A percentile compares a stretch with the other conserved stretches of the same genome.
phyloP scores from a whole-genome alignment of 2,113 vertebrate genomes.

The Xenopus borealis region DNA sequence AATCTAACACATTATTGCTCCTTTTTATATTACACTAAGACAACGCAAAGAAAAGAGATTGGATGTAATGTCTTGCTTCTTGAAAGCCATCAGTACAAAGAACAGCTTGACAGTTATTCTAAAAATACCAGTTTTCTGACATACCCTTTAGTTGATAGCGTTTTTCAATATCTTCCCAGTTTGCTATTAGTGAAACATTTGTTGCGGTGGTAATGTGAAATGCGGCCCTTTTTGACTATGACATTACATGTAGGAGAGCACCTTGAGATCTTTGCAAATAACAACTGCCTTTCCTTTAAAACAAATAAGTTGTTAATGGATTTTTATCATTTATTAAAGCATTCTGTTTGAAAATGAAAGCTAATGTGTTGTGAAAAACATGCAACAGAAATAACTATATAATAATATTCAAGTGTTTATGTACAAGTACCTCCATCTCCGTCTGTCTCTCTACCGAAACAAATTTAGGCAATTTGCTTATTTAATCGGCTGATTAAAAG shows the following conservation, averaged over 20 bases:
- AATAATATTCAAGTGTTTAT: too few species aligned
- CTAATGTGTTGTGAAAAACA: too few species aligned
- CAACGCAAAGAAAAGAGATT: neutral
- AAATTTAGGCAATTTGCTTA: too few species aligned
- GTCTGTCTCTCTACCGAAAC: too few species aligned
- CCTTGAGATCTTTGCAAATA: neutral
- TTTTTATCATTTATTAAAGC: too few species aligned
- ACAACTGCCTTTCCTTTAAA: too few species aligned
- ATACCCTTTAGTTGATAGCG: neutral
- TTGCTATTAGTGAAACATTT: neutral
- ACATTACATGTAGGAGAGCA: neutral
- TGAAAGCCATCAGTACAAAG: neutral
- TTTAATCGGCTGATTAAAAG: too few species aligned
- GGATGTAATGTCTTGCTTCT: neutral
- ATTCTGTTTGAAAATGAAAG: too few species aligned
- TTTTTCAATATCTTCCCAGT: neutral
- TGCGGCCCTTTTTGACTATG: conserved; percentile 3
- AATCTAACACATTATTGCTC: too few species aligned
- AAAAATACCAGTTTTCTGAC: conserved; percentile 11
- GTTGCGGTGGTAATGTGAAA: conserved; percentile 6
- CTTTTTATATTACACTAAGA: neutral
- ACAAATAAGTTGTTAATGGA: too few species aligned
- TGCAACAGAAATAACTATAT: too few species aligned
- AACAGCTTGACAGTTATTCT: neutral
- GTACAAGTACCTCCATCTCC: too few species aligned